Conservation (phyloP, 2,797 vertebrate species). For the Xenopus petersii region DNA sequence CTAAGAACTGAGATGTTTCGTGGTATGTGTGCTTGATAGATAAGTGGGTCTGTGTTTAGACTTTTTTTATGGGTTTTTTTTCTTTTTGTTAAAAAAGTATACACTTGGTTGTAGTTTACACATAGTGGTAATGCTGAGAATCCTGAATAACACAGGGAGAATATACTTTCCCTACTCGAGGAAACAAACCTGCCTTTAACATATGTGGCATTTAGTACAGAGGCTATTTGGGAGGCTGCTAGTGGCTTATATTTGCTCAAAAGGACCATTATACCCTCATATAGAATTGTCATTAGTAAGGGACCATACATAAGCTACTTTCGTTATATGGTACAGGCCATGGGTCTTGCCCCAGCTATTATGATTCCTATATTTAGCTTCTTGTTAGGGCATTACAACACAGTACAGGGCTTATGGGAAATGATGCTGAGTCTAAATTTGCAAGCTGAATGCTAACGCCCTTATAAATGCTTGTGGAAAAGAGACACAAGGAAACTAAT, state of each 20-base stretch:
- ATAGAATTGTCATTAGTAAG: too few species aligned
- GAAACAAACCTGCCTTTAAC: neutral
- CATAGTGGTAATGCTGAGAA: neutral
- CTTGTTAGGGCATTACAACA: too few species aligned
- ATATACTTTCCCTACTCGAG: neutral
- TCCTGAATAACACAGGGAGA: neutral
- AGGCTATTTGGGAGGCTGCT: conserved; percentile 21
- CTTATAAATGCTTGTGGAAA: too few species aligned
- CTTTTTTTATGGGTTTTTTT: neutral
- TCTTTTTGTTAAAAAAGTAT: neutral
- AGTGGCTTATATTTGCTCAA: neutral
- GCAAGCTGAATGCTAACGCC: too few species aligned
- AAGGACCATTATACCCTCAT: too few species aligned
- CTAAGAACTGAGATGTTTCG: neutral
- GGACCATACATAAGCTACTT: too few species aligned
- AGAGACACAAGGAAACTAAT: too few species aligned
- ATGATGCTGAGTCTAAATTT: too few species aligned
- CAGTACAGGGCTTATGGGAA: too few species aligned
- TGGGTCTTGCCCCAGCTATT: too few species aligned
- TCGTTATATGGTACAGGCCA: too few species aligned
- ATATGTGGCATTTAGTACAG: neutral
- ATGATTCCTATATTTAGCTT: too few species aligned
- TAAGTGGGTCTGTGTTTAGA: conserved; percentile 5
- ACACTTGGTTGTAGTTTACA: neutral
- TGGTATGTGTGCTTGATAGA: neutral